These are phyloP conservation scores for Dysdera silvatica DNA, from an alignment of 1,140 invertebrate species.

Conservation along the genomic window DNA sequence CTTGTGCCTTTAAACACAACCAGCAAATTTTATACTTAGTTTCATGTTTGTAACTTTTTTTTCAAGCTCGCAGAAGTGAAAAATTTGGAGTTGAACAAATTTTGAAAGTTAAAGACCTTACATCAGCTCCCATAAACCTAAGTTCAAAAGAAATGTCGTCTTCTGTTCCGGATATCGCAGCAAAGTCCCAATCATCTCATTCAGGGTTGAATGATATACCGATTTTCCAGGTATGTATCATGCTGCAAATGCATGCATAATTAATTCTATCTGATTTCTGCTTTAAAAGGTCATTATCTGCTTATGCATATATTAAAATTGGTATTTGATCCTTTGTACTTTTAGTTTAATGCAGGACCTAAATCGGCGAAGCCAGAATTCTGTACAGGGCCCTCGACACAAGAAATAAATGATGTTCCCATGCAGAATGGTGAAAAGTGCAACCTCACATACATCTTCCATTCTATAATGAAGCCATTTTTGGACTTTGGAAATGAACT, in stretches of 20 bases:
- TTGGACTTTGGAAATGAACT: constrained; percentile 53
- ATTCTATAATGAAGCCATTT: constrained; percentile 51
- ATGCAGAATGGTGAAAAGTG: constrained; percentile 44
- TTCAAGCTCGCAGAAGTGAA: constrained; percentile 15
- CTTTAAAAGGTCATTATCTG: no score
- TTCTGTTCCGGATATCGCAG: constrained; percentile 30
- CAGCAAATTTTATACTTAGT: background rate
- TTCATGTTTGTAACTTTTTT: background rate
- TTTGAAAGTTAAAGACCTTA: background rate
- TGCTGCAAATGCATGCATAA: no score
- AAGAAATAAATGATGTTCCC: no score
- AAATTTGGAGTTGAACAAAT: background rate
- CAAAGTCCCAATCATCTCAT: constrained; percentile 15
- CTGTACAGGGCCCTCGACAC: background rate
- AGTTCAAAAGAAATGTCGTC: constrained; percentile 27
- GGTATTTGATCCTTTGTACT: background rate
- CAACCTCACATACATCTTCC: constrained; percentile 49
- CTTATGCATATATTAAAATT: background rate
- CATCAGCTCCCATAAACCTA: background rate
- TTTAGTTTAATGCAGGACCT: constrained; percentile 6
- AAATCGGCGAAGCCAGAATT: constrained; percentile 24
- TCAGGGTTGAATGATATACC: constrained; percentile 6
- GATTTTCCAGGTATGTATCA: constrained; percentile 14
- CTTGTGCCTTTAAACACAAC: background rate
- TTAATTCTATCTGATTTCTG: no score